These are phyloP conservation scores for Rhinolophus ferrumequinum DNA, from an alignment of 2,113 vertebrate species.

Conservation along the genomic window DNA sequence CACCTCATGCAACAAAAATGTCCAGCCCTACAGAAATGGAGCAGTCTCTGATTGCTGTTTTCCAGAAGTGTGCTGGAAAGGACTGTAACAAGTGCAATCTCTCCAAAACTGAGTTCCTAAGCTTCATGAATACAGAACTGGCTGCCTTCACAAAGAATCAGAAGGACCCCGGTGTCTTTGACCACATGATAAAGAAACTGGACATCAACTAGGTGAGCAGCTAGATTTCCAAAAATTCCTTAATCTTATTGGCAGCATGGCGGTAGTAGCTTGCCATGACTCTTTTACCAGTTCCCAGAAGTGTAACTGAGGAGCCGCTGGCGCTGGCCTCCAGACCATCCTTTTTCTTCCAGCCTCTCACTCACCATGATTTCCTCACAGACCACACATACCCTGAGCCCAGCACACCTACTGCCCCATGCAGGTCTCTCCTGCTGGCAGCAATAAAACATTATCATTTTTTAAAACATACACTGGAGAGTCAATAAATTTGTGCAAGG, in stretches of 20 bases:
- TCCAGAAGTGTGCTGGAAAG: constrained; percentile 82
- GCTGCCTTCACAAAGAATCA: constrained; percentile 87
- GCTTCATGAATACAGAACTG: constrained; percentile 87
- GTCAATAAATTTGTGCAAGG: constrained; percentile 11
- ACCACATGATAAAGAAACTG: constrained; percentile 87
- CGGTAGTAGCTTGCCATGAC: constrained; percentile 81
- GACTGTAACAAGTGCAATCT: constrained; percentile 45
- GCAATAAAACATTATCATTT: constrained; percentile 67
- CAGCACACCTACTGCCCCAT: background rate
- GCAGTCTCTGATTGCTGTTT: constrained; percentile 86
- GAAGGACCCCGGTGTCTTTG: constrained; percentile 84
- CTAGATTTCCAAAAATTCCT: constrained; percentile 88
- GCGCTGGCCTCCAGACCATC: background rate
- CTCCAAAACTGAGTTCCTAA: constrained; percentile 84
- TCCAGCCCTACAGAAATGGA: constrained; percentile 84
- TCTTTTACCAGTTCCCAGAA: constrained; percentile 59
- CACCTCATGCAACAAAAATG: constrained; percentile 34
- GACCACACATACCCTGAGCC: background rate
- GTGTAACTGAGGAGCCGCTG: background rate
- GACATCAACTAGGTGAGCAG: constrained; percentile 83
- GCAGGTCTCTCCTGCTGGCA: background rate
- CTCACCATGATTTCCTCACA: background rate
- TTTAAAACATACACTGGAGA: constrained; percentile 22
- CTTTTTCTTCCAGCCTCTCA: background rate
- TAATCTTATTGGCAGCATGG: constrained; percentile 84